Percentiles rank a stretch among this genome's conserved stretches.
phyloP scores from a whole-genome alignment of 2,797 vertebrate species.

The Lophotriccus pileatus region DNA sequence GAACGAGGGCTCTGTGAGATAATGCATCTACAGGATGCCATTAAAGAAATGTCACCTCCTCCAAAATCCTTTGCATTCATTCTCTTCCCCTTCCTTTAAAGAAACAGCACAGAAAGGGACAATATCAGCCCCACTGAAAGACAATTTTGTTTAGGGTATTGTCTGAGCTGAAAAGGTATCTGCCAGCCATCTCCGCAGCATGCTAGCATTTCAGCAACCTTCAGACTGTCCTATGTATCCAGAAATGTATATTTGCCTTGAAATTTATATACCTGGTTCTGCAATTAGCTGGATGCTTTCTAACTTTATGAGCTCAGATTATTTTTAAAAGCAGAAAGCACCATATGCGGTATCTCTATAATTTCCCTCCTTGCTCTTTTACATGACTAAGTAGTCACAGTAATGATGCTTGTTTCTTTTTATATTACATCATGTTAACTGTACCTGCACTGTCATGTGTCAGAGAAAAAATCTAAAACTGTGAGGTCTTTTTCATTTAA shows the following conservation, averaged over 20 bases:
- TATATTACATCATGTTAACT: background rate
- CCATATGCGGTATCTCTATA: background rate
- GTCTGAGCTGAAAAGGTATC: background rate
- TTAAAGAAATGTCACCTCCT: conserved; percentile 23
- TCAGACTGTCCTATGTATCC: background rate
- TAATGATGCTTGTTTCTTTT: background rate
- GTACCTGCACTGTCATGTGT: background rate
- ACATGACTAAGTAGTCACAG: background rate
- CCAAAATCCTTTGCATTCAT: conserved; percentile 7
- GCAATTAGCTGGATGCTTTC: background rate
- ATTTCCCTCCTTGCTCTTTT: background rate
- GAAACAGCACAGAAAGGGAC: background rate
- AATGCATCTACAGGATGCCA: background rate
- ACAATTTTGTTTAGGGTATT: background rate
- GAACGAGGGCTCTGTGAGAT: background rate
- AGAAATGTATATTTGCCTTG: background rate
- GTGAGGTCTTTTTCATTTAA: background rate
- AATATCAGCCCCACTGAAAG: background rate
- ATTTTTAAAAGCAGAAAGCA: background rate
- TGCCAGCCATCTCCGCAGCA: background rate
- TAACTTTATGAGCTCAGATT: background rate
- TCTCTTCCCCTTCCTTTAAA: background rate
- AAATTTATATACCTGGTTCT: background rate
- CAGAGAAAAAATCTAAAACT: background rate
- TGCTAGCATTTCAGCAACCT: background rate